Conservation (phyloP, 2,797 vertebrate species). For the Pelobates cultripes region DNA sequence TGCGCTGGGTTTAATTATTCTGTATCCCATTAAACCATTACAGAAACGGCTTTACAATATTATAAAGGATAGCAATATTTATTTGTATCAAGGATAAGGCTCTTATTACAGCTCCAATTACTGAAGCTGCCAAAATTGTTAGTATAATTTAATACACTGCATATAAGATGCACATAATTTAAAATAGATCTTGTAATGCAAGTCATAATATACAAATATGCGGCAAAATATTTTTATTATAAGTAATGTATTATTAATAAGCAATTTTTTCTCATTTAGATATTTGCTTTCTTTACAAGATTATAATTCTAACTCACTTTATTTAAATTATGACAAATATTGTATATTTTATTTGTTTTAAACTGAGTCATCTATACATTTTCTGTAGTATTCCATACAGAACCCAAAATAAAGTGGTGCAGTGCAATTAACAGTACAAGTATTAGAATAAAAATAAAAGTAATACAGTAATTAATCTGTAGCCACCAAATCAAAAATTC, state of each 20-base stretch:
- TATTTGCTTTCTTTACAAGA: background rate
- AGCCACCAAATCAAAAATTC: no score
- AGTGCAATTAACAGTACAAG: no score
- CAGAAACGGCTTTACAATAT: conserved; percentile 53
- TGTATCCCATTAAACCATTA: conserved; percentile 54
- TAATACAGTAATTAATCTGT: no score
- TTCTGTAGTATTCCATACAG: background rate
- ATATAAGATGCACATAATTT: conserved; percentile 52
- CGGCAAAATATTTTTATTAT: conserved; percentile 17
- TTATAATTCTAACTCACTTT: background rate
- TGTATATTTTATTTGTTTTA: background rate
- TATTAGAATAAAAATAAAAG: no score
- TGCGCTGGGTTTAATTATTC: conserved; percentile 51
- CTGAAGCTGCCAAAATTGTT: conserved; percentile 72
- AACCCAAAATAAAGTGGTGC: no score
- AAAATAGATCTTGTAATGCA: conserved; percentile 49
- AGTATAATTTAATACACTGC: conserved; percentile 51
- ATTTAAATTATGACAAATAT: background rate
- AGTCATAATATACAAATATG: conserved; percentile 47
- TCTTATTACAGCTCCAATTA: conserved; percentile 62
- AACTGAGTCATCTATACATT: background rate
- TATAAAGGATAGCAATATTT: conserved; percentile 48
- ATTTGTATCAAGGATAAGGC: conserved; percentile 46
- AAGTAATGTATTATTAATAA: conserved; percentile 32
- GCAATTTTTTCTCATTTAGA: background rate